Percentiles rank a stretch among this genome's conserved stretches.
These are phyloP conservation scores for Rhinophrynus dorsalis DNA, from an alignment of 2,797 vertebrate genomes.

Conservation along the genomic window DNA sequence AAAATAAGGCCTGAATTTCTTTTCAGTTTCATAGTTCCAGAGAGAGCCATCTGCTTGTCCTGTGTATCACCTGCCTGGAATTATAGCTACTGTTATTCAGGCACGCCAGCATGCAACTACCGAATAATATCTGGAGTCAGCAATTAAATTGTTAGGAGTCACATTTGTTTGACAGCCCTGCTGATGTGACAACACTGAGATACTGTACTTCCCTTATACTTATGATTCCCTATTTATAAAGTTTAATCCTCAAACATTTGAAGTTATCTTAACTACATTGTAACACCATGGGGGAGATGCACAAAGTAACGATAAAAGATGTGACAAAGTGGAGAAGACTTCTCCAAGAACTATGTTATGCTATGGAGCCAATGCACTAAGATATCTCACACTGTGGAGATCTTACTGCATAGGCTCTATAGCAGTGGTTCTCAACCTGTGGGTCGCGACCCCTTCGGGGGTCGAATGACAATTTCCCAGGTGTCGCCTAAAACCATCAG, in stretches of 20 bases:
- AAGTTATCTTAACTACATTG: not conserved
- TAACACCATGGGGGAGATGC: no score
- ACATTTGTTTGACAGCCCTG: conserved; percentile 29
- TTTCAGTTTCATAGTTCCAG: conserved; percentile 17
- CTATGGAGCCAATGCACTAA: no score
- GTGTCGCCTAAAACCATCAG: no score
- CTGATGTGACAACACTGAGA: conserved; percentile 13
- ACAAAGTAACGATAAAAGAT: no score
- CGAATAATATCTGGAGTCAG: conserved; percentile 30
- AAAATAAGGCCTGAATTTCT: no score
- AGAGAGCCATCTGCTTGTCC: conserved; percentile 26
- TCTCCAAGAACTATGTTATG: no score
- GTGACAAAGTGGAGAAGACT: no score
- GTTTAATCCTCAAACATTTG: not conserved
- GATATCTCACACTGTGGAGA: no score
- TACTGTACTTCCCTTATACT: not conserved
- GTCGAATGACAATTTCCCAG: no score
- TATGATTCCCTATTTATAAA: not conserved
- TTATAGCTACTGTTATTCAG: conserved; percentile 29
- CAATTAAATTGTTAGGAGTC: conserved; percentile 39
- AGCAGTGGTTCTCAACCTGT: no score
- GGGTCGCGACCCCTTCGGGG: no score
- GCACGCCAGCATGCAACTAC: conserved; percentile 25
- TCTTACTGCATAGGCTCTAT: no score
- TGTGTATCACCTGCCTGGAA: conserved; percentile 28